Evolutionary conservation across 2,797 vertebrate genomes (phyloP), one percentile per base, ranked within the genome.

Genomic region (Dryobates pubescens): DNA sequence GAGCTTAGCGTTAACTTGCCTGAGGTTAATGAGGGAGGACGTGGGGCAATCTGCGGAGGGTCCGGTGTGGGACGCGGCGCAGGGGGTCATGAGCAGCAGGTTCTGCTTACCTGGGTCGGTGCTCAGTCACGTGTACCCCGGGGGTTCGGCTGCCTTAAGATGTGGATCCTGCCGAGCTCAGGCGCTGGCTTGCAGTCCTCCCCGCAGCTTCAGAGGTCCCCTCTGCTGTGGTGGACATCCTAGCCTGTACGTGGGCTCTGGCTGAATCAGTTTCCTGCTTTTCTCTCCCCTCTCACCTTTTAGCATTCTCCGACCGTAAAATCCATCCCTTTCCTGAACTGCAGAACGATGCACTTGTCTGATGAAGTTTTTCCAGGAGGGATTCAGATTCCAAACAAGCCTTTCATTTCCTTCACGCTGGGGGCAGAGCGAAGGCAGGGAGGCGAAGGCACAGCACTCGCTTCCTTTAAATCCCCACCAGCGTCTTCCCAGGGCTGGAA

Each of bases 301-400:
- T 81, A 93, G 70, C 68, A 29, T 94, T 88, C 84, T 87, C 75
- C 3, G 17, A 30, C 71, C 5, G 26, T 86, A 70, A 93, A 89
- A 88, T 79, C 77, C 95, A 94, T 96, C 88, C 73, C 64, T 93
- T 90, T 82, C 76, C 86, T 61, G 85, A 82, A 92, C 53, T 18
- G 71, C 85, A 17, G 82, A 53, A 20, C 13, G 65, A 75, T 95
- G 96, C 97, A 96, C 96, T 97, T 97, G 96, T 97, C 94, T 54
- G 49, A 34, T 82, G 93, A 93, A 69, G 84, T 89, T 90, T 47
- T 93, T 92, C 93, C 92, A 84, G 78, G 74, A 73, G 10, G 93
- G 94, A 82, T 71, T 93, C 95, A 96, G 90, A 97, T 96, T 96
- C 94, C 95, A 85, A 93, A 20, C 43, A 96, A 97, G 89, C 69